Conservation (phyloP, 2,797 vertebrate genomes). For the Oophaga sylvatica region DNA sequence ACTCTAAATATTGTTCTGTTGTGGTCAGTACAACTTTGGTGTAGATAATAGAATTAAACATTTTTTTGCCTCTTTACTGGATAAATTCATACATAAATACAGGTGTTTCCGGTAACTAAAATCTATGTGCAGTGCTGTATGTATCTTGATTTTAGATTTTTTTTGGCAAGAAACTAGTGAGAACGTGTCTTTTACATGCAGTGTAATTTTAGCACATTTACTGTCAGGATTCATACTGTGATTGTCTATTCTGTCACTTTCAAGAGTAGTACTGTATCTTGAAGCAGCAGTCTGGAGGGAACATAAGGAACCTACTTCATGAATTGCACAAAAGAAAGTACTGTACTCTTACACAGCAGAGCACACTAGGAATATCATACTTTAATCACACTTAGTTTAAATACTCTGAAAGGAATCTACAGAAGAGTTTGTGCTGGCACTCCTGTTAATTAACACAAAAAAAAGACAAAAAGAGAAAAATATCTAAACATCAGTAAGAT, state of each 20-base stretch:
- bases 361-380: conserved; percentile 12
- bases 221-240: neutral
- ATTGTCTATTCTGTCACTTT: conserved; percentile 26
- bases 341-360: neutral
- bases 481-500: neutral
- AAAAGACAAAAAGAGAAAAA: neutral
- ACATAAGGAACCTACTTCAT: neutral
- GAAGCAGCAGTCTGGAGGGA: neutral
- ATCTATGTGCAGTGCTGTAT: neutral
- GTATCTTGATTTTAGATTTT: neutral
- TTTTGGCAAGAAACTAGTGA: neutral
- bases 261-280: neutral
- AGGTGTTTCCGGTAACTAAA: neutral
- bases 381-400: conserved; percentile 18
- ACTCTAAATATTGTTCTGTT: too few species aligned
- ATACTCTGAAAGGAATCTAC: neutral
- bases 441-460: neutral
- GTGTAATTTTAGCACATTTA: neutral
- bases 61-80: neutral
- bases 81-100: neutral
- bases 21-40: neutral
- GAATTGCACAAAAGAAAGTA: neutral
- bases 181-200: neutral
- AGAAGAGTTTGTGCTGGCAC: neutral
- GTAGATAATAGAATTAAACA: neutral